Percentiles rank a stretch among this genome's conserved stretches.
These are phyloP conservation scores for Solenopsis invicta DNA, from an alignment of 1,140 invertebrate species.

Conservation along the genomic window DNA sequence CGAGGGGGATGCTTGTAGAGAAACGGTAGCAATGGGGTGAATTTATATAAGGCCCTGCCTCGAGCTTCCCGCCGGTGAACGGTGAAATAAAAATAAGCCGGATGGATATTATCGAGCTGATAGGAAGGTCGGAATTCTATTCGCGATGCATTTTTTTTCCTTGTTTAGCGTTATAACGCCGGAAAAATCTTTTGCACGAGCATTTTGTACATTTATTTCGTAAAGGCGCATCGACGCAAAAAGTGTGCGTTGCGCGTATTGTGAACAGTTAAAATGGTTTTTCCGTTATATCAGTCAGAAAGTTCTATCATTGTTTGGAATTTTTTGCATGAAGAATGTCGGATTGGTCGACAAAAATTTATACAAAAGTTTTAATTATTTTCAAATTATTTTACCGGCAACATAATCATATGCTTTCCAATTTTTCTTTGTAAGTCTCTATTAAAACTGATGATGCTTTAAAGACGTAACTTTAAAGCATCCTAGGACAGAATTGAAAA, in stretches of 20 bases:
- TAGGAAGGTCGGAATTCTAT: conserved; percentile 47
- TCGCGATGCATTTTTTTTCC: conserved; percentile 8
- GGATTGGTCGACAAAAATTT: neutral
- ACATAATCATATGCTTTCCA: neutral
- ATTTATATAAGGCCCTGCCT: conserved; percentile 73
- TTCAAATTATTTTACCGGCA: neutral
- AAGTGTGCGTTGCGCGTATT: neutral
- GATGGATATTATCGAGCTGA: conserved; percentile 67
- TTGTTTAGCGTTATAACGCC: neutral
- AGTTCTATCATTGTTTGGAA: neutral
- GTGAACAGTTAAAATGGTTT: conserved; percentile 18
- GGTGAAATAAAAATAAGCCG: conserved; percentile 73
- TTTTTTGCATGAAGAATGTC: neutral
- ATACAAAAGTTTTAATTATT: neutral
- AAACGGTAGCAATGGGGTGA: conserved; percentile 70
- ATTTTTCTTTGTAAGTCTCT: neutral
- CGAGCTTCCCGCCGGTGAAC: conserved; percentile 32
- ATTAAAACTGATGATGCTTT: conserved; percentile 6
- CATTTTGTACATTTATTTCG: neutral
- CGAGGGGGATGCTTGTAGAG: conserved; percentile 15
- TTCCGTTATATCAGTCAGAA: neutral
- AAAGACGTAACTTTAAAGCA: neutral
- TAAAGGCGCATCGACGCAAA: neutral
- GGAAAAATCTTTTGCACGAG: neutral
- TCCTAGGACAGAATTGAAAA: neutral